Evolutionary conservation across 2,797 vertebrate genomes (phyloP), one percentile per base, ranked within the genome.

Genomic region (Sebastes kiyomatsui): DNA sequence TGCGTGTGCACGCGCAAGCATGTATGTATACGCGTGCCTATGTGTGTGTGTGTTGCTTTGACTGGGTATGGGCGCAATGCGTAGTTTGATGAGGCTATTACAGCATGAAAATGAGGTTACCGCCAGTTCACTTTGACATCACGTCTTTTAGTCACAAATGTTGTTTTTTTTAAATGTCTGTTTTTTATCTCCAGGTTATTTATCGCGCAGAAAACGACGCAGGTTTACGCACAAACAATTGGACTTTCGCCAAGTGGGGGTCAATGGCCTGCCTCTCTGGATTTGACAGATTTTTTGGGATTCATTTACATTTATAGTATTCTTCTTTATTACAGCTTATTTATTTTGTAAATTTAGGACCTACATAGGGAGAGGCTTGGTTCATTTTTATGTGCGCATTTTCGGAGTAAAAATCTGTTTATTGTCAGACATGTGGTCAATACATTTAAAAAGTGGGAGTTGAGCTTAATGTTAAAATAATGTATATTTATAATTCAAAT

Each of bases 1-100:
- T 42, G 64, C 6, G 72, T 62, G 80, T 22, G 75, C 38, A 27
- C n/a, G 35, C 49, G 16, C 42, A 33, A 12, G 79, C 46, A 30
- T 22, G 49, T 23, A 35, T 38, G 49, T 23, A 13, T 35, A 77
- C 25, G 49, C 58, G 38, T 74, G 72, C 33, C 20, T 33, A 1
- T 14, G 80, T 58, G 67, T 75, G 70, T 42, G 54, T 55, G 33
- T 35, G 68, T 77, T 67, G 58, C 75, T 81, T 77, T 82, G 70
- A 69, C 67, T 77, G 33, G 71, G 75, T 42, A 42, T 88, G 92
- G 83, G 80, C 87, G 93, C 92, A 93, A 88, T 94, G 93, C 93
- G 92, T 89, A 93, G 82, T 83, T 91, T 82, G 82, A 87, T 80
- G 49, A 77, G 28, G 68, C 22, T 18, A 16, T 75, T 72, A 67